phyloP scores from a whole-genome alignment of 2,888 invertebrate genomes.

The Stegana nigrithorax region DNA sequence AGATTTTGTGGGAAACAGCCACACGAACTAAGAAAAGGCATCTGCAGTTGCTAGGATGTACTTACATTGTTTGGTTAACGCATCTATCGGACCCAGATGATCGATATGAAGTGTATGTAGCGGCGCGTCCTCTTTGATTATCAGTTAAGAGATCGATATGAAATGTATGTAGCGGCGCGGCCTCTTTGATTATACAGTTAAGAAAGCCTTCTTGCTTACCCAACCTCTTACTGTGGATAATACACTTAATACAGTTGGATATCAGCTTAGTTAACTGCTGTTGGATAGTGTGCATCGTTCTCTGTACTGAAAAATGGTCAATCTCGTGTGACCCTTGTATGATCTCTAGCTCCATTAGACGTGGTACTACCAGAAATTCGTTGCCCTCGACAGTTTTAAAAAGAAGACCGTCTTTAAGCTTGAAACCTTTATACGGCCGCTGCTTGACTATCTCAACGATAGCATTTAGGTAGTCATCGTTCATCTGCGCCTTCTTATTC shows the following conservation, averaged over 20 bases:
- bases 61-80: slow-evolving; percentile 18
- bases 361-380: slow-evolving; percentile 26
- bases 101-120: slow-evolving; percentile 31
- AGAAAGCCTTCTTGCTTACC: slow-evolving; percentile 59
- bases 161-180: too few species aligned
- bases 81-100: slow-evolving; percentile 22
- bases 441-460: slow-evolving; percentile 20
- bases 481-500: slow-evolving; percentile 18
- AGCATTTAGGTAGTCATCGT: slow-evolving; percentile 26
- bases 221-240: slow-evolving; percentile 31
- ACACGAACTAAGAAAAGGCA: slow-evolving; percentile 19
- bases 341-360: slow-evolving; percentile 28
- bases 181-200: slow-evolving; percentile 53
- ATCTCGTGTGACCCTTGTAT: slow-evolving; percentile 25
- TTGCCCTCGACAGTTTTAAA: background rate
- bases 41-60: slow-evolving; percentile 18
- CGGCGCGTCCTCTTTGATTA: too few species aligned
- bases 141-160: too few species aligned
- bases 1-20: slow-evolving; percentile 11
- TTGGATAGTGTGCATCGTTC: slow-evolving; percentile 19
- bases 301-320: slow-evolving; percentile 27
- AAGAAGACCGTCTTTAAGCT: slow-evolving; percentile 5
- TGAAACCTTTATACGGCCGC: slow-evolving; percentile 20
- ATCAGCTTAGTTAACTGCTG: slow-evolving; percentile 22
- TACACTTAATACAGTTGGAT: slow-evolving; percentile 32